Percentiles rank a stretch among this genome's conserved stretches.
These are phyloP conservation scores for Steinernema feltiae DNA, from an alignment of 1,140 invertebrate species.

Conservation along the genomic window DNA sequence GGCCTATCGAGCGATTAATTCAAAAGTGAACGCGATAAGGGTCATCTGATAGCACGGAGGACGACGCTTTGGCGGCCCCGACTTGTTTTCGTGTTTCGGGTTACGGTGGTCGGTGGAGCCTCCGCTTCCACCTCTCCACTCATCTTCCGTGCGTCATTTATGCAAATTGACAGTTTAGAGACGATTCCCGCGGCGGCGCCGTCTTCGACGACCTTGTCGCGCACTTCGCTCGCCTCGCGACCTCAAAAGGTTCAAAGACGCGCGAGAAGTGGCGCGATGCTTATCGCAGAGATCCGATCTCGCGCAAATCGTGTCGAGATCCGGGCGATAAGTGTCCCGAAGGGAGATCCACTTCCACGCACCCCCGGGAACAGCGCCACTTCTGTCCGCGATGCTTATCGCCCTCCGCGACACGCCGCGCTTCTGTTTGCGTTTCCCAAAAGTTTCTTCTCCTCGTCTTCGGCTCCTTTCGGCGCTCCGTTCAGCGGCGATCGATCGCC, in stretches of 20 bases:
- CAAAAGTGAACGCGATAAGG: background rate
- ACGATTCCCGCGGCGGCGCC: background rate
- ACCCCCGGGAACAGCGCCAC: background rate
- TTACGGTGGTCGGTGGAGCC: background rate
- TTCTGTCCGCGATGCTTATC: constrained; percentile 7
- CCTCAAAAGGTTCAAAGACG: constrained; percentile 3
- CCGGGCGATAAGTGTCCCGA: background rate
- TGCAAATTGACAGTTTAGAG: constrained; percentile 10
- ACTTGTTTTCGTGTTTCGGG: background rate
- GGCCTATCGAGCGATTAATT: background rate
- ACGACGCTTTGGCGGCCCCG: background rate
- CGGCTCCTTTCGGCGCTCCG: background rate
- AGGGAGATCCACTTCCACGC: background rate
- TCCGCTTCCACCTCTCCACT: background rate
- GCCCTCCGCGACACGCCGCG: background rate
- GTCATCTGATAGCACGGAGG: background rate
- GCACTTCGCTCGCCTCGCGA: background rate
- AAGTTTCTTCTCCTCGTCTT: background rate
- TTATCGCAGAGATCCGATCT: background rate
- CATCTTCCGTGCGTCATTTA: constrained; percentile 8
- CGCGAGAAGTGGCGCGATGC: constrained; percentile 4
- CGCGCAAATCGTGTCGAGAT: background rate
- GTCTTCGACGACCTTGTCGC: background rate
- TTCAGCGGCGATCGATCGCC: constrained; percentile 1
- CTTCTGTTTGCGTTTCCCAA: background rate